These are phyloP conservation scores for Melitaea athalia DNA, from an alignment of 2,888 invertebrate genomes.

Conservation along the genomic window DNA sequence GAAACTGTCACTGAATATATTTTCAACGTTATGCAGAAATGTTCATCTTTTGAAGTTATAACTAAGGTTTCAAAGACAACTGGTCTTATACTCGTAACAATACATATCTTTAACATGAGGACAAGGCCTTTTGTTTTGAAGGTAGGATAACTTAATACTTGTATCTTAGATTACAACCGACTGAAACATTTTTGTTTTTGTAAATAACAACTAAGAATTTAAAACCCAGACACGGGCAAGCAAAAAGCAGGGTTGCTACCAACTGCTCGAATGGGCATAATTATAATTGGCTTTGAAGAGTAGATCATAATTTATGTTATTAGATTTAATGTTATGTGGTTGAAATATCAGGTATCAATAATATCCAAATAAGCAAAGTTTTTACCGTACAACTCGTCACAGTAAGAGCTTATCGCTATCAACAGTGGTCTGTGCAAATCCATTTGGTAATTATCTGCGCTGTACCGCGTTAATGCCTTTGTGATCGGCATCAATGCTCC, in stretches of 20 bases:
- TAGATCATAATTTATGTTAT: too few species aligned
- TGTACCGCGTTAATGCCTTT: slow-evolving; percentile 38
- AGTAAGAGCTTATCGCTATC: slow-evolving; percentile 12
- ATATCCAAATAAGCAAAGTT: slow-evolving; percentile 8
- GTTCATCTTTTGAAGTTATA: neutral
- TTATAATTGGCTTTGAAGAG: too few species aligned
- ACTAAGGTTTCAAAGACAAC: neutral
- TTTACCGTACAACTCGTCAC: slow-evolving; percentile 17
- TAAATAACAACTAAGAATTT: too few species aligned
- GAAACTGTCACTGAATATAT: slow-evolving; percentile 18
- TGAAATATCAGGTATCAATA: neutral
- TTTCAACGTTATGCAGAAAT: slow-evolving; percentile 1
- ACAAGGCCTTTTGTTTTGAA: too few species aligned
- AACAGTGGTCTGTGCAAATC: slow-evolving; percentile 35
- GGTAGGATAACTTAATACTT: too few species aligned
- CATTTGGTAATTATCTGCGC: slow-evolving; percentile 57
- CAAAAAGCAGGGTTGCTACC: too few species aligned
- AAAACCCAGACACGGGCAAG: too few species aligned
- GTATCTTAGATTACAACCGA: too few species aligned
- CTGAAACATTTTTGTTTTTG: too few species aligned
- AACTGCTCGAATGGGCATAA: too few species aligned
- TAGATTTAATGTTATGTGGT: neutral
- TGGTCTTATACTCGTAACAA: too few species aligned
- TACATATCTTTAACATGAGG: too few species aligned
- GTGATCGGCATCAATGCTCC: slow-evolving; percentile 40